Percentiles rank a stretch among this genome's conserved stretches.
These are phyloP conservation scores for Falco naumanni DNA, from an alignment of 2,797 vertebrate genomes.

Conservation along the genomic window DNA sequence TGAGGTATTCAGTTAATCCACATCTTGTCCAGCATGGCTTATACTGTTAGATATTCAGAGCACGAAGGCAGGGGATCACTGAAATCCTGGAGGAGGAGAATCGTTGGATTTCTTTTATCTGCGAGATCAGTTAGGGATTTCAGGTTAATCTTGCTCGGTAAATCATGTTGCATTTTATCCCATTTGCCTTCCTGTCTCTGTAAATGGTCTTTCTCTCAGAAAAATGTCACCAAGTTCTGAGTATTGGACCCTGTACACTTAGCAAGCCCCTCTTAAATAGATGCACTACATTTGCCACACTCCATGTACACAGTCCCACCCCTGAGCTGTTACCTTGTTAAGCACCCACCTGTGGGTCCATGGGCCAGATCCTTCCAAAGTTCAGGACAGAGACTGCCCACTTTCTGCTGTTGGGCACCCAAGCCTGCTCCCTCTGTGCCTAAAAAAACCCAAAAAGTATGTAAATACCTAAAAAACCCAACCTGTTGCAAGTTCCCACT, in stretches of 20 bases:
- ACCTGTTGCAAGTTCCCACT: neutral
- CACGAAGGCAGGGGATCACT: neutral
- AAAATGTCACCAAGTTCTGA: neutral
- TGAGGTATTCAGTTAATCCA: neutral
- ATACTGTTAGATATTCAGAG: neutral
- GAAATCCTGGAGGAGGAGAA: constrained; percentile 1
- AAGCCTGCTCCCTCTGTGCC: neutral
- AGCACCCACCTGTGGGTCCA: neutral
- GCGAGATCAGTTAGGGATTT: constrained; percentile 35
- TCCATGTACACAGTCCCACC: too few relatives aligned
- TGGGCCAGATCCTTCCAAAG: neutral
- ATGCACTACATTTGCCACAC: neutral
- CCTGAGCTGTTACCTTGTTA: neutral
- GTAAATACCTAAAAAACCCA: neutral
- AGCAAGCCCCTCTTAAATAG: neutral
- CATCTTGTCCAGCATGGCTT: neutral
- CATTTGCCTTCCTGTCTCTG: neutral
- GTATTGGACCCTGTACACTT: neutral
- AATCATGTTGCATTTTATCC: constrained; percentile 34
- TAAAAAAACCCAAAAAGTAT: neutral
- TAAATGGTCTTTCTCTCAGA: neutral
- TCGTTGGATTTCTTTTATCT: constrained; percentile 42
- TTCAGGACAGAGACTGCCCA: neutral
- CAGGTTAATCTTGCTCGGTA: constrained; percentile 30
- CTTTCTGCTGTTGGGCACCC: neutral